These are phyloP conservation scores for Crioceris asparagi DNA, from an alignment of 2,888 invertebrate species.

Conservation along the genomic window DNA sequence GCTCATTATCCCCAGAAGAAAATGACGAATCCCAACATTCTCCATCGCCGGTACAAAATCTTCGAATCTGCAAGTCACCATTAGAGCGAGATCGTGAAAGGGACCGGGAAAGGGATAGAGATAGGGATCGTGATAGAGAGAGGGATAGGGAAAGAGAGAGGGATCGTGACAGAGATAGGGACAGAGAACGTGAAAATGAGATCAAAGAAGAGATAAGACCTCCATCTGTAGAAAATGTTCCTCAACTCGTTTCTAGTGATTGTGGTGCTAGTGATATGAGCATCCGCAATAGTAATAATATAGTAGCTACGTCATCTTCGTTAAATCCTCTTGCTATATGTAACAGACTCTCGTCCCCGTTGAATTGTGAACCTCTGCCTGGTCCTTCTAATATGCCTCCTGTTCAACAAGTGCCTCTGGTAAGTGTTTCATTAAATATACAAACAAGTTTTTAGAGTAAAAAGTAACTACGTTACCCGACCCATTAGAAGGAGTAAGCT, in stretches of 20 bases:
- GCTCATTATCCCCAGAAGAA: conserved; percentile 16
- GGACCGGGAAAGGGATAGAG: conserved; percentile 19
- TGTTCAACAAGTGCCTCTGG: conserved; percentile 82
- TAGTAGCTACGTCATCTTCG: conserved; percentile 30
- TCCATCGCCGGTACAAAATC: conserved; percentile 19
- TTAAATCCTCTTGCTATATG: conserved; percentile 42
- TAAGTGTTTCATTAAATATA: conserved; percentile 30
- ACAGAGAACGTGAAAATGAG: conserved; percentile 8
- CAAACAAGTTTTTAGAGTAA: no score
- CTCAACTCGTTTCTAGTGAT: conserved; percentile 23
- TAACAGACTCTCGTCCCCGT: conserved; percentile 53
- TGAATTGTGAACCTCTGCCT: conserved; percentile 58
- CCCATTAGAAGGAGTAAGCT: no score
- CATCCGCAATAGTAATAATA: conserved; percentile 35
- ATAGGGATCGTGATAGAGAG: conserved; percentile 13
- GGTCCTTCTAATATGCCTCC: conserved; percentile 79
- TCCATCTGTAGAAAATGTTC: conserved; percentile 25
- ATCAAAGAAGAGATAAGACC: conserved; percentile 21
- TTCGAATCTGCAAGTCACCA: conserved; percentile 23
- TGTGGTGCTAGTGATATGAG: conserved; percentile 48
- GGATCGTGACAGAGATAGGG: conserved; percentile 9
- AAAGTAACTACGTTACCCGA: no score
- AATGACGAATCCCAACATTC: conserved; percentile 11
- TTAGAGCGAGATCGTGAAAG: conserved; percentile 16
- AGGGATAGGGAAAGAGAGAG: conserved; percentile 7